Percentiles rank a stretch among this genome's conserved stretches.
These are phyloP conservation scores for Microctenopoma lineatum DNA, from an alignment of 2,797 vertebrate species.

Conservation along the genomic window DNA sequence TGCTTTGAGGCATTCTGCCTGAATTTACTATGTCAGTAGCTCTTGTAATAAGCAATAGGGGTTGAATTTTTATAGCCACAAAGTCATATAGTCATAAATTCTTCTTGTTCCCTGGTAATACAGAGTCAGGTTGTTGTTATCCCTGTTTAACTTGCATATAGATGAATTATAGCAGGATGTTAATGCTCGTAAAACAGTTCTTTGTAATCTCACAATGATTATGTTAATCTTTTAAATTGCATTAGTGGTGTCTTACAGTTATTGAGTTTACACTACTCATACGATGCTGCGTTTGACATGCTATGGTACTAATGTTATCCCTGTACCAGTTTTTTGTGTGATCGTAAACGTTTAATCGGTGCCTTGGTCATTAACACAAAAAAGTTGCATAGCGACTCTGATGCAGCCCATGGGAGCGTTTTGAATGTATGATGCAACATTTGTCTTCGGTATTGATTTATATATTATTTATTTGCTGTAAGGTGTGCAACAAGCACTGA, in stretches of 20 bases:
- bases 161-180: not conserved
- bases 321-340: not conserved
- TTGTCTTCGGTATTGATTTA: not conserved
- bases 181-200: not conserved
- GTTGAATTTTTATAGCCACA: not conserved
- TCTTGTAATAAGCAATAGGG: no score
- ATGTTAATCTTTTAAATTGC: not conserved
- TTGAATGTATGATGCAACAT: constrained; percentile 47
- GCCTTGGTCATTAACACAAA: not conserved
- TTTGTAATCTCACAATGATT: not conserved
- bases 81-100: not conserved
- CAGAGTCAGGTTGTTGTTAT: no score
- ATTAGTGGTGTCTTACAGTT: not conserved
- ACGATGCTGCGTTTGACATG: no score
- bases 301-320: no score
- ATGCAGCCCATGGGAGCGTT: not conserved
- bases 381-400: not conserved
- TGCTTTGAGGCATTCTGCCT: not conserved
- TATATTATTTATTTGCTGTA: no score
- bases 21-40: no score
- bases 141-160: not conserved
- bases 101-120: no score
- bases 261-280: not conserved
- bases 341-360: not conserved
- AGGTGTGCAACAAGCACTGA: not conserved